Conservation (phyloP, 2,113 vertebrate genomes). For the Madoqua kirkii region DNA sequence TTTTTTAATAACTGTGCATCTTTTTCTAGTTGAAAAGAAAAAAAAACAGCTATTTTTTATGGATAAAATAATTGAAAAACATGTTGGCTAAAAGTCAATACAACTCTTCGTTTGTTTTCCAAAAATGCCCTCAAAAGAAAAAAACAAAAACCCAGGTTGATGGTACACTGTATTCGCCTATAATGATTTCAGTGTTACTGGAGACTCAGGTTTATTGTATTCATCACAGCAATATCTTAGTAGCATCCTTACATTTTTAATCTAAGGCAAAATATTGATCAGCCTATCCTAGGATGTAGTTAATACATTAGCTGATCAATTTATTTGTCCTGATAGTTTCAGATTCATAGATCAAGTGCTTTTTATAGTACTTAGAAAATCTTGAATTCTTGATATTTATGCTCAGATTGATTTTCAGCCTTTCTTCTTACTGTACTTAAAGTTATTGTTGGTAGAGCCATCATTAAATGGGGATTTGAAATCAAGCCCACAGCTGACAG, state of each 20-base stretch:
- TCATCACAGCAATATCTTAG: not conserved
- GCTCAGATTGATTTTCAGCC: constrained; percentile 1
- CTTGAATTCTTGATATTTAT: not conserved
- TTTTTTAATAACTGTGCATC: not conserved
- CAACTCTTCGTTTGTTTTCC: not conserved
- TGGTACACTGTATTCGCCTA: not conserved
- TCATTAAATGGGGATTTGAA: not conserved
- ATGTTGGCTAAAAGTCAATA: not conserved
- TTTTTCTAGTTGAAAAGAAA: not conserved
- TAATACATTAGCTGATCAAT: constrained; percentile 24
- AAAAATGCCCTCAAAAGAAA: not conserved
- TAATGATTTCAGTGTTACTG: not conserved
- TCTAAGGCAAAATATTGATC: constrained; percentile 40
- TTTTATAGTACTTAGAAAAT: not conserved
- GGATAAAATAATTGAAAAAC: not conserved
- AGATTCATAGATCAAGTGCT: not conserved
- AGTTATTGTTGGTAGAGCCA: not conserved
- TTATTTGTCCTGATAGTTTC: not conserved
- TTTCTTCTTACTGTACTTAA: not conserved
- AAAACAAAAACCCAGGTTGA: not conserved
- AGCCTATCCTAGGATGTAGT: not conserved
- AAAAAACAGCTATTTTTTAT: constrained; percentile 10
- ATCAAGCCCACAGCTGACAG: not conserved
- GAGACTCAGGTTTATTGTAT: not conserved
- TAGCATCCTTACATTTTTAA: constrained; percentile 25